Conservation (phyloP, 1,140 invertebrate species). For the Drosophila mauritiana region DNA sequence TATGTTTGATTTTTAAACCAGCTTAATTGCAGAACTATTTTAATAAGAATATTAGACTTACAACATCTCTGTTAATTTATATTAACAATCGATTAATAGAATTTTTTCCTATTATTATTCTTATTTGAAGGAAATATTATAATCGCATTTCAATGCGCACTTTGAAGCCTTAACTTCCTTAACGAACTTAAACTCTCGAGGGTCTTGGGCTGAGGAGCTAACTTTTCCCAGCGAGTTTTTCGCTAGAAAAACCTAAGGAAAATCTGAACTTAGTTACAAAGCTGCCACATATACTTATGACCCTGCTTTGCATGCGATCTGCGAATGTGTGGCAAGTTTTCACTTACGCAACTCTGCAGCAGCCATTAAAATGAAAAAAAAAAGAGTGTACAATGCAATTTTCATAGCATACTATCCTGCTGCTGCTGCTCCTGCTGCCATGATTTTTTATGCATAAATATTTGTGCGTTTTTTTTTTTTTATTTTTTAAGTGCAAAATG, state of each 20-base stretch:
- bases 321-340: constrained; percentile 59
- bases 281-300: constrained; percentile 27
- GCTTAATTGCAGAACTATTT: neutral
- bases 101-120: no score
- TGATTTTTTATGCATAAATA: constrained; percentile 52
- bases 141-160: constrained; percentile 5
- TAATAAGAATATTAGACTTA: neutral
- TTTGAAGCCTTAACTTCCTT: constrained; percentile 15
- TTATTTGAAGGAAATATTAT: neutral
- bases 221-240: constrained; percentile 13
- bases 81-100: no score
- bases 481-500: constrained; percentile 47
- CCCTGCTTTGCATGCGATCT: constrained; percentile 49
- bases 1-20: neutral
- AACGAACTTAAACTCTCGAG: constrained; percentile 16
- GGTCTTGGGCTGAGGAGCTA: constrained; percentile 10
- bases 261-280: constrained; percentile 46
- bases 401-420: constrained; percentile 58
- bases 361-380: constrained; percentile 46
- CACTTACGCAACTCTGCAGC: constrained; percentile 58
- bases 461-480: constrained; percentile 37
- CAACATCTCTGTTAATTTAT: neutral
- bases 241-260: constrained; percentile 25
- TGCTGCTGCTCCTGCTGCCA: constrained; percentile 6
- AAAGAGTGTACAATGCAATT: constrained; percentile 55